These are phyloP conservation scores for Drosophila phalerata DNA, from an alignment of 2,888 invertebrate genomes.

Conservation along the genomic window DNA sequence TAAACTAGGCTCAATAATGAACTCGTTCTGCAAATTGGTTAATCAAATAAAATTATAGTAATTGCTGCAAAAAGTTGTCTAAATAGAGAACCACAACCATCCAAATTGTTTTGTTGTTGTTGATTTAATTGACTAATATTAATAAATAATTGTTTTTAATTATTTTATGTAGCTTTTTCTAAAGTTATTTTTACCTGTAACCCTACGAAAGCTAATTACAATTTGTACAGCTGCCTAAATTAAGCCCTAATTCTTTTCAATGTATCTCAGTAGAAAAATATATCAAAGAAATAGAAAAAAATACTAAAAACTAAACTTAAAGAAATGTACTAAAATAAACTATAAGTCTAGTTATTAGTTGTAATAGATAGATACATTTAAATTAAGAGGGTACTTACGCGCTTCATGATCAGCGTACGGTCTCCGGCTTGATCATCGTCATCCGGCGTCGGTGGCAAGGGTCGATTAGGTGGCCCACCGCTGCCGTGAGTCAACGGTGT, in stretches of 20 bases:
- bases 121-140: slow-evolving; percentile 64
- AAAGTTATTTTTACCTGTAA: slow-evolving; percentile 49
- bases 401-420: slow-evolving; percentile 95
- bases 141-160: slow-evolving; percentile 37
- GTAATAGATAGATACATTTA: slow-evolving; percentile 2
- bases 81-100: slow-evolving; percentile 86
- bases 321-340: slow-evolving; percentile 53
- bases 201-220: slow-evolving; percentile 74
- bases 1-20: slow-evolving; percentile 47
- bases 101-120: slow-evolving; percentile 35
- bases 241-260: slow-evolving; percentile 17
- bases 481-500: slow-evolving; percentile 84
- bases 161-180: slow-evolving; percentile 23
- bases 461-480: slow-evolving; percentile 95
- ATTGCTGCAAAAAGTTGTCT: slow-evolving; percentile 51
- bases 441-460: slow-evolving; percentile 97
- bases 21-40: slow-evolving; percentile 36
- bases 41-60: slow-evolving; percentile 44
- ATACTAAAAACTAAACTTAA: slow-evolving; percentile 45
- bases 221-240: slow-evolving; percentile 69
- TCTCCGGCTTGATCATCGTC: slow-evolving; percentile 94
- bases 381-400: slow-evolving; percentile 89
- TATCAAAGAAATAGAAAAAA: slow-evolving; percentile 38
- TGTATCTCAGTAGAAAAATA: slow-evolving; percentile 50
- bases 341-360: slow-evolving; percentile 27